Evolutionary conservation across 2,113 vertebrate genomes (phyloP), one percentile per base, ranked within the genome.

Genomic region (Tetraodon nigroviridis): DNA sequence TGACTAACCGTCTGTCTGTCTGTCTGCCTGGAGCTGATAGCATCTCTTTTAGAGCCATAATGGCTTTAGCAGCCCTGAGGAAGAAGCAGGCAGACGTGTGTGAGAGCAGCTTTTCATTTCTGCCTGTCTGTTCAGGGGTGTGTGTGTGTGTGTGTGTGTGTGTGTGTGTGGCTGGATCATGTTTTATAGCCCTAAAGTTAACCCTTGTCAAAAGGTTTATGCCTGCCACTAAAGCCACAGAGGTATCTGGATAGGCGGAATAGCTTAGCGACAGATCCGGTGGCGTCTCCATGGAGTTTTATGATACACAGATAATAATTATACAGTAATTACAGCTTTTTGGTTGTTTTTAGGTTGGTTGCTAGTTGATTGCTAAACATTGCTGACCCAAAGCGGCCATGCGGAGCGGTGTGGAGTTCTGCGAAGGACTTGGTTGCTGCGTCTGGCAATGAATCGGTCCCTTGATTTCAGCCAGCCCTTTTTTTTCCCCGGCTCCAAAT

Each of bases 111-210:
- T 75, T 82, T 67, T 86, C 64, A 77, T 80, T 84, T 82, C 75
- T 78, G 74, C 22, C 67, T 73, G 69, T 80, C 68, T 79, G 68
- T 61, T 27, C 70, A 47, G 17, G 32, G 4, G n/a, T 15, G 45
- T 40, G 51, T 5, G 73, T 44, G 69, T 54, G 45, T 47, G 45
- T 47, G 45, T 47, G 45, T 4, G 15, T 47, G 45, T 47, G 42
- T 44, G 75, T 5, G 73, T 42, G 69, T 51, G 45, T 47, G 45
- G 3, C 63, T 61, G 79, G 84, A 85, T 86, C 79, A 78, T 85
- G 76, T 88, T 85, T 87, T 82, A 85, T 83, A 79, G 83, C 77
- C 84, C 77, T 22, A 54, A 78, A 83, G 82, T 88, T 86, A 88
- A 88, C 84, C 81, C 73, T 76, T 74, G 80, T 84, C 76, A 73